These are phyloP conservation scores for Euglossa dilemma DNA, from an alignment of 1,140 invertebrate species.

Conservation along the genomic window DNA sequence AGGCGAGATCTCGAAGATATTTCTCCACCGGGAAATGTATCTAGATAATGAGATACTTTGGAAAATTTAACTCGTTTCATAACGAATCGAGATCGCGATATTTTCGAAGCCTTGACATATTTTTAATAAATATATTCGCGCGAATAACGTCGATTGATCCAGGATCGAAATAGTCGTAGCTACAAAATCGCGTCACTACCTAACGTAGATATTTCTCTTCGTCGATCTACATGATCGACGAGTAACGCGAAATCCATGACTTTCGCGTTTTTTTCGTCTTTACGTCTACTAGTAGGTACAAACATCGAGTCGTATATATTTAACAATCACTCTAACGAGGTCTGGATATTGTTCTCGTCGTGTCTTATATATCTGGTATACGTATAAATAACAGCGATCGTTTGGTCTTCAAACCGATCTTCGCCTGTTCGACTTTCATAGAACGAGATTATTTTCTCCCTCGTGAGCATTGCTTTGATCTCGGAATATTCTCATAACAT, in stretches of 20 bases:
- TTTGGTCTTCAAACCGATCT: background rate
- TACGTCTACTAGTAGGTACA: slow-evolving; percentile 45
- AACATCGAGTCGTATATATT: slow-evolving; percentile 56
- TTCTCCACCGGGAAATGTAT: too few relatives aligned
- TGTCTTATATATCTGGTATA: slow-evolving; percentile 21
- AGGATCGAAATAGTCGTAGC: background rate
- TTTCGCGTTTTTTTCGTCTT: slow-evolving; percentile 22
- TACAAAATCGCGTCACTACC: slow-evolving; percentile 15
- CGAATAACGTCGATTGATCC: background rate
- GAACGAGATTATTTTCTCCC: background rate
- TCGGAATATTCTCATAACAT: background rate
- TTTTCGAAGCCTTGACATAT: too few relatives aligned
- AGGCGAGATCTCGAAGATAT: too few relatives aligned
- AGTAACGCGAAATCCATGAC: slow-evolving; percentile 26
- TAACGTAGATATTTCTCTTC: background rate
- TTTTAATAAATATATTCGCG: background rate
- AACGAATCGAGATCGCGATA: background rate
- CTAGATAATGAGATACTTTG: too few relatives aligned
- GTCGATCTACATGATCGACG: slow-evolving; percentile 28
- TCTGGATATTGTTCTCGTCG: slow-evolving; percentile 43
- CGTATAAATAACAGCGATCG: slow-evolving; percentile 26
- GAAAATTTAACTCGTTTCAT: too few relatives aligned
- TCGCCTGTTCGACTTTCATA: background rate
- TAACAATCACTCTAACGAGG: slow-evolving; percentile 48
- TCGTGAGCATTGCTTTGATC: background rate